Evolutionary conservation across 2,888 invertebrate species (phyloP).

Genomic region (Lymantria monacha): DNA sequence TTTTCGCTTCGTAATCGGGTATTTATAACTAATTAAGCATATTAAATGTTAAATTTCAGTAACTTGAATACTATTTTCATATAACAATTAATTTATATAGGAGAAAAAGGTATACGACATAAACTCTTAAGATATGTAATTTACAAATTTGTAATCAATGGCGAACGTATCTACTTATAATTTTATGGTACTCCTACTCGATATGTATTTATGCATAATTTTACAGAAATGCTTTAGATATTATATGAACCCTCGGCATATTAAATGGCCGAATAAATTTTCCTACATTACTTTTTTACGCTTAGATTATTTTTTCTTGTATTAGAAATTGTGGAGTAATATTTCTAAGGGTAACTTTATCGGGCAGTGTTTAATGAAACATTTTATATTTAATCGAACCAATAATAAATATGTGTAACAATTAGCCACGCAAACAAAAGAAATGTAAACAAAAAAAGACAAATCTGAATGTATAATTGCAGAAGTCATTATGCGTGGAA

Average conservation of each 20-base stretch:
- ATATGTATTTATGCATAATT: conserved; percentile 33
- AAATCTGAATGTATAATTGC: too few species aligned
- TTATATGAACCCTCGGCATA: conserved; percentile 31
- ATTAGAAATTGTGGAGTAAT: conserved; percentile 8
- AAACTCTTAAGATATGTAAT: background rate
- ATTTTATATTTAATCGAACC: too few species aligned
- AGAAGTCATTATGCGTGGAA: too few species aligned
- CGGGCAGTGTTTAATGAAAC: background rate
- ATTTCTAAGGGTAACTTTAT: background rate
- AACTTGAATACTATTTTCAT: too few species aligned
- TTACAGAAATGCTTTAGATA: conserved; percentile 28
- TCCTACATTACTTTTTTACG: conserved; percentile 29
- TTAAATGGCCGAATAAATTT: conserved; percentile 35
- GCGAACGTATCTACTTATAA: conserved; percentile 10
- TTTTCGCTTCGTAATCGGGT: too few species aligned
- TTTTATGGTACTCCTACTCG: conserved; percentile 14
- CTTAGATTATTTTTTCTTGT: conserved; percentile 17
- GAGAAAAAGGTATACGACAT: background rate
- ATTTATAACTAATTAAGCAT: too few species aligned
- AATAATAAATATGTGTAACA: too few species aligned
- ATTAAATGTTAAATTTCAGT: too few species aligned
- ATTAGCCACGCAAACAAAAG: too few species aligned
- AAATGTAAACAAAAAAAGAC: too few species aligned
- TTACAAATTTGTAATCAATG: conserved; percentile 3
- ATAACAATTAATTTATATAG: too few species aligned